These are phyloP conservation scores for Chaetodon trifascialis DNA, from an alignment of 2,113 vertebrate species.

Conservation along the genomic window DNA sequence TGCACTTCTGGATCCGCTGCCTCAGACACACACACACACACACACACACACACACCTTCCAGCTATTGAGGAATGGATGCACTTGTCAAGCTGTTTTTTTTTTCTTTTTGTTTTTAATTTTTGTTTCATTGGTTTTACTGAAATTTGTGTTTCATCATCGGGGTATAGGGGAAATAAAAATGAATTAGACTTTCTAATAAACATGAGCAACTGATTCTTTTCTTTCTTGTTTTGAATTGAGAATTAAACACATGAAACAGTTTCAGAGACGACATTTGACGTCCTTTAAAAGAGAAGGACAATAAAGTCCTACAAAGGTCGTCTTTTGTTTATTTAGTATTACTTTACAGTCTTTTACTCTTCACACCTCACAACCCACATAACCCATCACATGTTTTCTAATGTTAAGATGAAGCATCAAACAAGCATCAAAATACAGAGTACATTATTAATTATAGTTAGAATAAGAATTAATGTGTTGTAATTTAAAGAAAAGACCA, in stretches of 20 bases:
- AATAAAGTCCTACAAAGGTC: neutral
- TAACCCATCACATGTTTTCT: too few relatives aligned
- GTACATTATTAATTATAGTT: too few relatives aligned
- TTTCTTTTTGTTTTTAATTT: slow-evolving; percentile 66
- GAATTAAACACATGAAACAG: neutral
- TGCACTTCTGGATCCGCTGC: slow-evolving; percentile 77
- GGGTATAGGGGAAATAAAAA: slow-evolving; percentile 75
- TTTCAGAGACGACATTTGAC: neutral
- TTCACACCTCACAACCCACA: neutral
- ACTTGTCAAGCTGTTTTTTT: slow-evolving; percentile 73
- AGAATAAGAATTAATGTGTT: too few relatives aligned
- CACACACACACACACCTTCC: slow-evolving; percentile 62
- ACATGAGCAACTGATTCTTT: slow-evolving; percentile 68
- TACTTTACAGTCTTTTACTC: neutral
- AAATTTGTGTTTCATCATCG: slow-evolving; percentile 74
- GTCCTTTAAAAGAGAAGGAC: neutral
- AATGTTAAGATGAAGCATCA: too few relatives aligned
- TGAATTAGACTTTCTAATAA: slow-evolving; percentile 84
- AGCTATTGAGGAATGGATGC: slow-evolving; percentile 75
- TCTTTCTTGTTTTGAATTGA: slow-evolving; percentile 67
- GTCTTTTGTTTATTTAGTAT: too few relatives aligned
- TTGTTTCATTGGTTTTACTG: slow-evolving; percentile 67
- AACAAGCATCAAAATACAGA: too few relatives aligned
- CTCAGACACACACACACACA: slow-evolving; percentile 63
- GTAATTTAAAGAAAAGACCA: too few relatives aligned